Conservation (phyloP, 2,113 vertebrate species). For the Noctilio leporinus region DNA sequence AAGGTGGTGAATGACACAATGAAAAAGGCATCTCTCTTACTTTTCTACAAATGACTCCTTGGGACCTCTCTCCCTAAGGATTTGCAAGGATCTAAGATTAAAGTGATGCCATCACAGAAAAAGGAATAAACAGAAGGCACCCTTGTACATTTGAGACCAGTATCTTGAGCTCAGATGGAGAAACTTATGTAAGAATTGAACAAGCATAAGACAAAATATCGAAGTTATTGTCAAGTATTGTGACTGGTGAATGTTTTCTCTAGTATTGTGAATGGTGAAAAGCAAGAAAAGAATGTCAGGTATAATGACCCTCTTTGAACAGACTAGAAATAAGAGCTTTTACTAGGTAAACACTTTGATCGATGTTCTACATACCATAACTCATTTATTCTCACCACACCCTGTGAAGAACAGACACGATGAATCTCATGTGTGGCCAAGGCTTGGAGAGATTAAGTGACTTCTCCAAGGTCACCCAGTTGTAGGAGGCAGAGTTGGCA, state of each 20-base stretch:
- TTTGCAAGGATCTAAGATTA: background rate
- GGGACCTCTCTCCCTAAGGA: background rate
- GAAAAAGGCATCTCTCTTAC: background rate
- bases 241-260: background rate
- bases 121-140: background rate
- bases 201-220: background rate
- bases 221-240: background rate
- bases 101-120: background rate
- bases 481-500: background rate
- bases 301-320: background rate
- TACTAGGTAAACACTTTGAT: background rate
- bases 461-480: background rate
- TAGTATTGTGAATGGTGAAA: background rate
- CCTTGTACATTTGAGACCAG: background rate
- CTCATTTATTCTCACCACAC: background rate
- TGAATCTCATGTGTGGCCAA: background rate
- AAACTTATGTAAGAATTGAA: background rate
- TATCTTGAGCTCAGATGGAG: background rate
- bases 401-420: background rate
- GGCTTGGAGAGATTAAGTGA: background rate
- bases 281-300: background rate
- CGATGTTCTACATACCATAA: background rate
- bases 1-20: background rate
- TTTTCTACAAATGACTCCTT: background rate
- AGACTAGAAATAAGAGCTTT: background rate